These are phyloP conservation scores for Tragelaphus eurycerus DNA, from an alignment of 2,797 vertebrate genomes.

Conservation along the genomic window DNA sequence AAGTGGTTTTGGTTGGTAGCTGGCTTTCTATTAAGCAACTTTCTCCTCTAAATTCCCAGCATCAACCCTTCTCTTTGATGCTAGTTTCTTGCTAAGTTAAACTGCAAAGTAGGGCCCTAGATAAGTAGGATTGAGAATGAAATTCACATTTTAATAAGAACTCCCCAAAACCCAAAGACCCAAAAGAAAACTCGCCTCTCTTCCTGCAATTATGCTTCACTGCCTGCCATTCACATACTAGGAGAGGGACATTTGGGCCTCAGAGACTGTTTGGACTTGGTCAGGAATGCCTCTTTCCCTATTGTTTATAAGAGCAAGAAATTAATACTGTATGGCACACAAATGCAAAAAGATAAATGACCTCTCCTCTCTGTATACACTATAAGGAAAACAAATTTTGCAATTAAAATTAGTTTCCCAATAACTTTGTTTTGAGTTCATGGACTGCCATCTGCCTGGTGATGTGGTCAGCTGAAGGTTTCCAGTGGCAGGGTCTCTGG, in stretches of 20 bases:
- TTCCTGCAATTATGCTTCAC: neutral
- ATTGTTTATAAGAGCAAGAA: constrained; percentile 38
- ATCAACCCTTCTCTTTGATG: neutral
- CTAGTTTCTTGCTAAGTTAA: neutral
- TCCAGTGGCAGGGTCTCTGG: neutral
- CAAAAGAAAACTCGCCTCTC: neutral
- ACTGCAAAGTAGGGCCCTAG: neutral
- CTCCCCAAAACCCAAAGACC: neutral
- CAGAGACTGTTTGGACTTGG: neutral
- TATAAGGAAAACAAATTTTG: constrained; percentile 3
- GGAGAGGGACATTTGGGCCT: neutral
- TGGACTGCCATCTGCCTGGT: constrained; percentile 43
- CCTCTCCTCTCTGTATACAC: constrained; percentile 20
- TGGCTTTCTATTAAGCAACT: neutral
- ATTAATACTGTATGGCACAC: neutral
- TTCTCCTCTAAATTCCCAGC: neutral
- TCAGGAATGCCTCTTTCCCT: neutral
- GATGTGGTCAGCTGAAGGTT: constrained; percentile 19
- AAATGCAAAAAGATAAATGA: constrained; percentile 51
- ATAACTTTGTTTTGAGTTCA: constrained; percentile 64
- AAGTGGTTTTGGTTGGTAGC: neutral
- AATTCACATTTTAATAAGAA: neutral
- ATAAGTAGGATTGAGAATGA: neutral
- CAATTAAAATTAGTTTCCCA: constrained; percentile 58
- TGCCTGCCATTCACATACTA: neutral